Evolutionary conservation across 2,113 vertebrate species (phyloP).

Genomic region (Siniperca chuatsi): DNA sequence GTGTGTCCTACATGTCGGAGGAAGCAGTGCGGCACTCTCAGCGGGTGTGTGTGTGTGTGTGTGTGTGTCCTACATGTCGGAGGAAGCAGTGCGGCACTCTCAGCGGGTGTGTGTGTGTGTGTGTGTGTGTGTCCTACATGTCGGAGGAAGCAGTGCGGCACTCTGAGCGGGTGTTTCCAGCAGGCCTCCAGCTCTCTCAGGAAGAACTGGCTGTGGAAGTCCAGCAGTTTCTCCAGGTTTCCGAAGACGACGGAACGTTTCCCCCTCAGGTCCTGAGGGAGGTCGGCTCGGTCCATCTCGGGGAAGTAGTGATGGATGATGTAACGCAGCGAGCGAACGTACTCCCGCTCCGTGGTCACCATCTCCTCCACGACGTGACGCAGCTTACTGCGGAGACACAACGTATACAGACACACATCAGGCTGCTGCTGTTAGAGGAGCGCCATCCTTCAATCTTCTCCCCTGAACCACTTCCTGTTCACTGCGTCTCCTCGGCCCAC

Average conservation of each 20-base stretch:
- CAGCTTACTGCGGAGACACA: conserved; percentile 82
- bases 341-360: conserved; percentile 94
- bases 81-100: no score
- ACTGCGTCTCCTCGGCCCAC: no score
- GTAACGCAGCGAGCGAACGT: conserved; percentile 92
- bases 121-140: conserved; percentile 85
- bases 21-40: no score
- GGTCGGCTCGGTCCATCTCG: conserved; percentile 92
- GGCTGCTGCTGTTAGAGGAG: not conserved
- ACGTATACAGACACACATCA: not conserved
- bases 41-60: not conserved
- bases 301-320: conserved; percentile 94
- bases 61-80: no score
- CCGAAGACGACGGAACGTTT: conserved; percentile 93
- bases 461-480: no score
- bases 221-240: conserved; percentile 94
- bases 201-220: conserved; percentile 97
- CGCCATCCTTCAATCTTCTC: no score
- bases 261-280: conserved; percentile 95
- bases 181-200: conserved; percentile 94
- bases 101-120: not conserved
- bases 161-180: conserved; percentile 91
- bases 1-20: no score
- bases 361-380: conserved; percentile 94
- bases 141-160: conserved; percentile 94